Base-by-base conservation (phyloP, 2,888 invertebrate species). In the Dyspetes luteomarginatus region DNA sequence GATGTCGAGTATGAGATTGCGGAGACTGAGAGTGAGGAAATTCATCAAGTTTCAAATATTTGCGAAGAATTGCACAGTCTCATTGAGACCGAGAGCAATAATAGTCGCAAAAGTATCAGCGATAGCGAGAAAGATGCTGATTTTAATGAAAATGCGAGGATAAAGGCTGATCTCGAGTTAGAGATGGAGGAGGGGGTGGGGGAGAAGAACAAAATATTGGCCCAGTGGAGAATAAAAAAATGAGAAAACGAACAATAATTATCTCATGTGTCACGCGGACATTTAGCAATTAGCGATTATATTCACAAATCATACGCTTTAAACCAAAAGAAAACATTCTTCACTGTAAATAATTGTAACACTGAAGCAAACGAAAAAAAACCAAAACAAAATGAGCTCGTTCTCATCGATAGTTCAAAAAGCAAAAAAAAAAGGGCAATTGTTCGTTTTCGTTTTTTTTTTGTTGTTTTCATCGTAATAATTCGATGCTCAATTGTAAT, bases 31-130 rank as follows among this genome's bases (percentile, higher is more conserved):
- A 89, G 86, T n/a, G 87, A 89, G 58, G 85, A 87, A 56, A 86
- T 88, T 52, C 86, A 88, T 30, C 88, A 90, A 9, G 85, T 60
- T 5, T 85, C 83, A 1, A 87, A 89, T 28, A 89, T 90, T 64
- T 90, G 89, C 65, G 91, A 91, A 81, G 91, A 91, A 30, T 78
- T 91, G 65, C 90, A 91, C 64, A 85, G 88, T 78, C 83, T 91
- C 28, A 91, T 91, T n/a, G 89, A 88, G 73, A 90, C 87, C 2
- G 91, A 90, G 83, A 88, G 81, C 56, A 84, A 81, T 2, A 75
- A 78, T 15, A 60, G 77, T 15, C 69, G 24, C 12, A 83, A 84
- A 58, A 82, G 83, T 58, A 81, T 82, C 41, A 83, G 72, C 48
- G 78, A 71, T 26, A 76, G 83, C 69, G 81, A 81, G n/a, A 79